A percentile compares a stretch with the other conserved stretches of the same genome.
These are phyloP conservation scores for Grus americana DNA, from an alignment of 2,113 vertebrate genomes.

Conservation along the genomic window DNA sequence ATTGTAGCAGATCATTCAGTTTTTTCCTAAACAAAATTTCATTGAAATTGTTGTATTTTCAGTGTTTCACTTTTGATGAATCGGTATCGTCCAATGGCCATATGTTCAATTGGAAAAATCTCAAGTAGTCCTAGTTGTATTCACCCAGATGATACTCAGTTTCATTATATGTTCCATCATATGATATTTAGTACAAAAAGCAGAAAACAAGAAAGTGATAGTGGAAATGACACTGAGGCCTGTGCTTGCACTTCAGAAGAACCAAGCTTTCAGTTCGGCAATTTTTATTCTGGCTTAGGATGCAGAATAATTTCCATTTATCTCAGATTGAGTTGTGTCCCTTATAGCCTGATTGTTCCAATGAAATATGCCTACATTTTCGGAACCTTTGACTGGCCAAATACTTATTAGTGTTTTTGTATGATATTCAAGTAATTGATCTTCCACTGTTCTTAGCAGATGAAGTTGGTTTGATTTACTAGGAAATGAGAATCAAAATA, in stretches of 20 bases:
- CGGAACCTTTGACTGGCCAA: background rate
- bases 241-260: conserved; percentile 41
- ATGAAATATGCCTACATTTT: background rate
- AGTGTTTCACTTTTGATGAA: conserved; percentile 47
- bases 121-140: conserved; percentile 41
- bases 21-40: conserved; percentile 21
- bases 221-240: conserved; percentile 14
- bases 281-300: conserved; percentile 16
- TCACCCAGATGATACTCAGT: conserved; percentile 51
- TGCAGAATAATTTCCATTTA: background rate
- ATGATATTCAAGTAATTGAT: background rate
- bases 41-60: conserved; percentile 42
- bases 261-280: conserved; percentile 20
- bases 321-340: background rate
- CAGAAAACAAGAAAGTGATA: conserved; percentile 52
- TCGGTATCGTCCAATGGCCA: conserved; percentile 46
- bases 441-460: conserved; percentile 43
- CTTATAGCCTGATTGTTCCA: background rate
- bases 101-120: conserved; percentile 61
- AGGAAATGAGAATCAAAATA: background rate
- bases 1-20: background rate
- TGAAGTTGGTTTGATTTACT: conserved; percentile 22
- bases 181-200: conserved; percentile 39
- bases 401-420: background rate
- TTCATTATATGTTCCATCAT: conserved; percentile 22